Evolutionary conservation across 2,888 invertebrate genomes (phyloP), one percentile per base, ranked within the genome.

Genomic region (Hyposoter dolosus): DNA sequence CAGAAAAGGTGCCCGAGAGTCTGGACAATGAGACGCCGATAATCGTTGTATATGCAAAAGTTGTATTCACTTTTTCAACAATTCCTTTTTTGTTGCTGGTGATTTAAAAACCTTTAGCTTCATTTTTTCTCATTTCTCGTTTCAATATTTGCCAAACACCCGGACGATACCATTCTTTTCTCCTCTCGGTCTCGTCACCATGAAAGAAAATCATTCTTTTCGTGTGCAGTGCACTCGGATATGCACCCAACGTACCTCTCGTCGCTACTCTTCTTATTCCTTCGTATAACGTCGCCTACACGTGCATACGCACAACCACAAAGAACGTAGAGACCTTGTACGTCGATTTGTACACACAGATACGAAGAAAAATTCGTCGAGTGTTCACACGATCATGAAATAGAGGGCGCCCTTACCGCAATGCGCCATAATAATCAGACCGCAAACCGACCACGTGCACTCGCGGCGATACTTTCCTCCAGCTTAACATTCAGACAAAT

Each of bases 391-490:
- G 88, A 88, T 89, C 89, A 88, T 88, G 89, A 89, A 91, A 90
- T 89, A 90, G 90, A 91, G 91, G 88, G 88, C 89, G 89, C 87
- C 87, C 88, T 89, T 91, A 91, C 91, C 90, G 91, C 91, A 91
- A 90, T 91, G 91, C 91, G 91, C 89, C 92, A 91, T 87, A 85
- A 87, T 84, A 86, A 87, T 84, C 86, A 63, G 80, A 84, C 84
- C 77, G 86, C 82, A 65, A 75, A 72, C 69, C 82, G 53, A 47
- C 80, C 84, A 82, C 86, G 80, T 84, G 87, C 69, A 43, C 60
- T 28, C 40, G 47, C 47, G 47, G 0, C 23, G 43, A 15, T 43
- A 72, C 60, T 65, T 76, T 53, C 74, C 50, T 50, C 72, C 45
- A 45, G 47, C 43, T 76, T 56, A 32, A n/a, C 65, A 23, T 32